phyloP scores from a whole-genome alignment of 2,113 vertebrate species.

The Sapayoa aenigma region DNA sequence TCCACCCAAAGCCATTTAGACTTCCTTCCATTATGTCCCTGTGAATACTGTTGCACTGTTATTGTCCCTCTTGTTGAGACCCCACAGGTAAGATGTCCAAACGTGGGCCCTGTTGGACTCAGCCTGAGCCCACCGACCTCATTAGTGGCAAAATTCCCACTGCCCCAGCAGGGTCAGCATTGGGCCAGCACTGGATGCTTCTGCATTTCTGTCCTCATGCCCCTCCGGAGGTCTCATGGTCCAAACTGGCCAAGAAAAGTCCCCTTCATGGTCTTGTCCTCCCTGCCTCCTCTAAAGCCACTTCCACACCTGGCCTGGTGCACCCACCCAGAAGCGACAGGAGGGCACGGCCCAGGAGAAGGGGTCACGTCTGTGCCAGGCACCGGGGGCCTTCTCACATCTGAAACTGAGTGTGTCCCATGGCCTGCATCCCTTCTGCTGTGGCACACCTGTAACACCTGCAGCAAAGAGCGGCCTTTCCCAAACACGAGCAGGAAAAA shows the following conservation, averaged over 20 bases:
- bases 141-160: background rate
- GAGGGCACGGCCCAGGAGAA: background rate
- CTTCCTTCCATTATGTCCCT: background rate
- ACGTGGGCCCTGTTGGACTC: background rate
- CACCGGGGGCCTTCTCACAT: background rate
- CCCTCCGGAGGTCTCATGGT: fast-evolving
- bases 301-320: background rate
- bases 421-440: background rate
- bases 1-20: background rate
- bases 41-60: background rate
- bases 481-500: background rate
- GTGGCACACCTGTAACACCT: background rate
- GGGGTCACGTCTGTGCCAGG: fast-evolving
- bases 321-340: background rate
- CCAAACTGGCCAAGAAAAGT: background rate
- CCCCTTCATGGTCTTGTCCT: background rate
- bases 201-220: background rate
- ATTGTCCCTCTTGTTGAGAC: background rate
- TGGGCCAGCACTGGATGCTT: background rate
- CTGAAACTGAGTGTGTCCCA: background rate
- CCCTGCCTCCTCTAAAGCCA: background rate
- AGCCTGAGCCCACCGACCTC: background rate
- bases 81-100: background rate
- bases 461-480: background rate
- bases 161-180: background rate